Evolutionary conservation across 2,797 vertebrate genomes (phyloP).

Genomic region (Schizopygopsis pylzovi): DNA sequence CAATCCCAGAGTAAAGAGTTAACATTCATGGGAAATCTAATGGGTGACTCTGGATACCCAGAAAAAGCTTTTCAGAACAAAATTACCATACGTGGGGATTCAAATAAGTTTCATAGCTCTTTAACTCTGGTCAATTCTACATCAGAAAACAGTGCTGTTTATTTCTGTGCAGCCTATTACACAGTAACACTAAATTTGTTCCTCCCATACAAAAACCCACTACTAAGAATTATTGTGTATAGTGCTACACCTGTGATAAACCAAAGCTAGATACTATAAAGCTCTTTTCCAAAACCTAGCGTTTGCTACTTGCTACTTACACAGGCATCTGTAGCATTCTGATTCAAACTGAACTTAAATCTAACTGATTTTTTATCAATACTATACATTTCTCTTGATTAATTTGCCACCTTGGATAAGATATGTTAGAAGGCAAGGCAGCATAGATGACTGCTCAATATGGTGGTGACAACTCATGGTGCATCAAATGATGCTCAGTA

Average conservation of each 20-base stretch:
- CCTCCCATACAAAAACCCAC: conserved; percentile 36
- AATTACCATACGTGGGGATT: conserved; percentile 44
- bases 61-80: conserved; percentile 30
- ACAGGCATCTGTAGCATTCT: neutral
- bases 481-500: neutral
- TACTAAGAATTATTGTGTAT: neutral
- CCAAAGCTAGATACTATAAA: neutral
- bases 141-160: conserved; percentile 45
- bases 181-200: conserved; percentile 45
- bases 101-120: conserved; percentile 19
- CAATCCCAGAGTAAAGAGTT: conserved; percentile 39
- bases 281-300: neutral
- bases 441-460: too few species aligned
- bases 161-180: conserved; percentile 64
- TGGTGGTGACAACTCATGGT: too few species aligned
- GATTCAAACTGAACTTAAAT: neutral
- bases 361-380: neutral
- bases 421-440: too few species aligned
- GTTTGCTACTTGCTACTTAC: neutral
- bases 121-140: conserved; percentile 39
- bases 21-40: conserved; percentile 51
- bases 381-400: neutral
- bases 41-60: neutral
- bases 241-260: conserved; percentile 21
- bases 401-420: neutral